Evolutionary conservation across 2,888 invertebrate species (phyloP), one percentile per base, ranked within the genome.

Genomic region (Nasonovia ribisnigri): DNA sequence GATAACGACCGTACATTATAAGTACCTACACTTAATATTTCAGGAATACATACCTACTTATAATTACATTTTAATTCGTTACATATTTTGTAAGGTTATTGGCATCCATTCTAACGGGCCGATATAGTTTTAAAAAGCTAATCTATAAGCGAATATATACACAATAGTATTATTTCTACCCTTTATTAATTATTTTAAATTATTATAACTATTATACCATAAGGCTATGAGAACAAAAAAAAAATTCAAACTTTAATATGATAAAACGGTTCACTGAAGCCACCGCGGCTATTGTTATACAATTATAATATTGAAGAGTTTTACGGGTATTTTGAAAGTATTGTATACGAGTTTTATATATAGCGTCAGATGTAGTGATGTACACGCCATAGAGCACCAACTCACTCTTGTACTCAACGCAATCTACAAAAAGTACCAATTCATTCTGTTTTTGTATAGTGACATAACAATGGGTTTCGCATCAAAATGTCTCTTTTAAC

Each of bases 401-500:
- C 20, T 42, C n/a, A n/a, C 42, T 88, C 42, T 26, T n/a, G 13
- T 51, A 24, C 13, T 54, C 54, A 0, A 26, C 26, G 11, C 24
- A 20, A 24, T 87, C 1, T 36, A 8, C 51, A 42, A 54, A 88
- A 88, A 36, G 36, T 88, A 88, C 54, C 88, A 24, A 51, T 88
- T 88, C 87, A 51, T 67, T 67, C 16, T 67, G 67, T 67, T 36
- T 67, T 48, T 51, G 48, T n/a, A 51, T 11, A 88, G 36, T 51
- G 87, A 48, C 51, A 88, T 5, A 54, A 88, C 88, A 88, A 54
- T 88, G 54, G 36, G 88, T 51, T 42, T 54, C 88, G 26, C 88
- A 6, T 88, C 54, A 54, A 88, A 54, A 88, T 24, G 24, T 36
- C 88, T 54, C 8, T 54, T 88, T 42, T 88, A 48, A 88, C 54